Base-by-base conservation (phyloP, 2,113 vertebrate genomes). In the Siphamia tubifer region DNA sequence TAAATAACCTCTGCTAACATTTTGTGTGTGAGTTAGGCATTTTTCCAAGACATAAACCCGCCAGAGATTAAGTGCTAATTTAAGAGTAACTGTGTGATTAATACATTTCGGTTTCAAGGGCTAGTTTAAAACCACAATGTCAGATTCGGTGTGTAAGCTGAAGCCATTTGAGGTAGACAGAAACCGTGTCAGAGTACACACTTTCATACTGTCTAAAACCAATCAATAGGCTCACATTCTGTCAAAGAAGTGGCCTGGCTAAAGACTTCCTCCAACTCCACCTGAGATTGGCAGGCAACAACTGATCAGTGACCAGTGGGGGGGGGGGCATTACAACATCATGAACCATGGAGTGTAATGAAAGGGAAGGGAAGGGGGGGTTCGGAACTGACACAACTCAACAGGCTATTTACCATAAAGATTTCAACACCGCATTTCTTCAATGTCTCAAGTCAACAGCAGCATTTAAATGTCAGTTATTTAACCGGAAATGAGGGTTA, bases 151-250 rank as follows among this genome's bases (percentile, higher is more conserved):
- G 54, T 64, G 43, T 39, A 79, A 57, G 67, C 64, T 72, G 67
- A 82, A 83, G 81, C 68, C 60, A 74, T 82, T 79, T 88, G 87
- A 89, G 86, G 86, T 91, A 91, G 87, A 91, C 86, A 83, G 73
- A 79, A 81, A 86, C 73, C 48, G 35, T 65, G 61, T 77, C 70
- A 64, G 75, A 83, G 61, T 31, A 49, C 49, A 74, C 44, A 58
- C 56, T 66, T 79, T 56, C 66, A 55, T 48, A 67, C 74, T 67
- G 72, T 65, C 75, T 74, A 55, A 70, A 81, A 68, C 65, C 49
- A 68, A 60, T 54, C 60, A 53, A 58, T 6, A 44, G 21, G 39
- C 55, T 69, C 32, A 53, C 36, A 35, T 8, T 11, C 49, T 49
- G 43, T 53, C 47, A 17, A 60, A 63, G 19, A 74, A 72, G 56